Evolutionary conservation across 1,140 invertebrate species (phyloP).

Genomic region (Drosophila littoralis): DNA sequence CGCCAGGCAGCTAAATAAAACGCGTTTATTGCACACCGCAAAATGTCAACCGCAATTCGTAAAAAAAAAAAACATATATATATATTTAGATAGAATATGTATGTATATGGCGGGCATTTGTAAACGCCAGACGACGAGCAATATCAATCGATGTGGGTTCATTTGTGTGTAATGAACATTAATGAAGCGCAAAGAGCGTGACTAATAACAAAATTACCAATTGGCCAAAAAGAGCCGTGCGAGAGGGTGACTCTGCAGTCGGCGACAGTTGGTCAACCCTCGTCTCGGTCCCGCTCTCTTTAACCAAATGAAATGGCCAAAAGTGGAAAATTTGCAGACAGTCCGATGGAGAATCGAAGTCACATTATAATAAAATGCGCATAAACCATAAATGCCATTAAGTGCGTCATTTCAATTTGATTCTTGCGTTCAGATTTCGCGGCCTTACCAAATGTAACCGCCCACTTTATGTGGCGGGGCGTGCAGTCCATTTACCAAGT

Average conservation of each 20-base stretch:
- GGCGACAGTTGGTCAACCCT: constrained; percentile 43
- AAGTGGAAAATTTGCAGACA: constrained; percentile 38
- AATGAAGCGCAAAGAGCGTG: constrained; percentile 83
- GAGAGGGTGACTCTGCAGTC: constrained; percentile 14
- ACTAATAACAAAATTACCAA: constrained; percentile 83
- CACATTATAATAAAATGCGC: constrained; percentile 67
- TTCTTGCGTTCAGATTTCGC: constrained; percentile 56
- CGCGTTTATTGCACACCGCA: constrained; percentile 65
- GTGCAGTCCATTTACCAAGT: constrained; percentile 17
- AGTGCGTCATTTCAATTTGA: constrained; percentile 82
- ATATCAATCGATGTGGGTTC: constrained; percentile 83
- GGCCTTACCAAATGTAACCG: constrained; percentile 32
- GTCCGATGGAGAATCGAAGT: constrained; percentile 35
- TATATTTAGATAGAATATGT: constrained; percentile 42
- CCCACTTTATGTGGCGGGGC: constrained; percentile 31
- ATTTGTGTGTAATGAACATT: constrained; percentile 83
- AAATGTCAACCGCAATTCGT: constrained; percentile 71
- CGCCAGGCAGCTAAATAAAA: constrained; percentile 43
- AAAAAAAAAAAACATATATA: constrained; percentile 21
- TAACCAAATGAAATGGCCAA: constrained; percentile 32
- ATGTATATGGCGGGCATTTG: constrained; percentile 59
- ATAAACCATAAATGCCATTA: constrained; percentile 80
- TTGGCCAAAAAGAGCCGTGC: constrained; percentile 70
- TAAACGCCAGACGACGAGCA: constrained; percentile 73
- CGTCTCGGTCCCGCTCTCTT: constrained; percentile 2